Conservation (phyloP, 2,888 invertebrate genomes). For the Iphiclides podalirius region DNA sequence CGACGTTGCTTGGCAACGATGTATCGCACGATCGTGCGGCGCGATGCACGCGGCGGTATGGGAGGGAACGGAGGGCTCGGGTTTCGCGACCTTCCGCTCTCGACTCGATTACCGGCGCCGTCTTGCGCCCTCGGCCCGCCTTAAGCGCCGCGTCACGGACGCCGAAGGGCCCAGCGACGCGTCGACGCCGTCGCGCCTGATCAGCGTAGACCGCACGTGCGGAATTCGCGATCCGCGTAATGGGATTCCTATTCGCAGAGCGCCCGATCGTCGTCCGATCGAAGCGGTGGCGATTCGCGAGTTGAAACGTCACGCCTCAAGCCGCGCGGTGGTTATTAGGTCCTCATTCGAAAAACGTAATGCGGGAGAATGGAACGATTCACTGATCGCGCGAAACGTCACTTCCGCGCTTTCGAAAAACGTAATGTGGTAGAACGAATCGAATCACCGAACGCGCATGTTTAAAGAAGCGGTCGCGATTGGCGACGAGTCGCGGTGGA, state of each 20-base stretch:
- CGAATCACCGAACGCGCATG: too few species aligned
- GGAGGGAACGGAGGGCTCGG: conserved; percentile 65
- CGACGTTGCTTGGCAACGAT: conserved; percentile 9
- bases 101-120: conserved; percentile 72
- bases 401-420: too few species aligned
- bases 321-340: too few species aligned
- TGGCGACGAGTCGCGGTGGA: conserved; percentile 7
- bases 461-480: too few species aligned
- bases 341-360: too few species aligned
- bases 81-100: conserved; percentile 72
- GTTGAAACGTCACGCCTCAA: too few species aligned
- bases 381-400: too few species aligned
- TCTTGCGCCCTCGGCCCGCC: conserved; percentile 57
- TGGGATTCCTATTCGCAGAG: not conserved
- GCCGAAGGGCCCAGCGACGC: conserved; percentile 33
- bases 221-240: not conserved
- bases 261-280: too few species aligned
- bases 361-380: too few species aligned
- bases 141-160: conserved; percentile 48
- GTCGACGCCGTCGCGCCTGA: not conserved
- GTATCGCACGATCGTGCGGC: conserved; percentile 29
- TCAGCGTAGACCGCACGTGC: too few species aligned
- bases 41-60: conserved; percentile 50
- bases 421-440: too few species aligned
- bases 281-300: too few species aligned